phyloP scores from a whole-genome alignment of 2,888 invertebrate species.

The Cheilosia pagana region DNA sequence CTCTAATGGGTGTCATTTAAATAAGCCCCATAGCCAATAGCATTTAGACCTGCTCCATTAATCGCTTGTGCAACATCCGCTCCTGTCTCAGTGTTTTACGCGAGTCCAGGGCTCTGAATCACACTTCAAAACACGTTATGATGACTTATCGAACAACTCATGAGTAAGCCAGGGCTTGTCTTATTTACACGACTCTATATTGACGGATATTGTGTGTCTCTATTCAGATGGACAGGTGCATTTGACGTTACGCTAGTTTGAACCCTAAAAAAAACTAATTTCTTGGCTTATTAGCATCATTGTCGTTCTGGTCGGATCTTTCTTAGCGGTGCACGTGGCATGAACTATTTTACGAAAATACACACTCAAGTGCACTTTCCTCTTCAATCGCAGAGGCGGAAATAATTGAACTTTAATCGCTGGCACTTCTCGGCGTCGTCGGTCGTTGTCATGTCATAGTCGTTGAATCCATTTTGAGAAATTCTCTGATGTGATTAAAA shows the following conservation, averaged over 20 bases:
- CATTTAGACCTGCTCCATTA: slow-evolving; percentile 10
- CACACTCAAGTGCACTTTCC: slow-evolving; percentile 47
- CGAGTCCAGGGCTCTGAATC: background rate
- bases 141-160: background rate
- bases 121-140: background rate
- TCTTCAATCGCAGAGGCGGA: slow-evolving; percentile 57
- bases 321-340: slow-evolving; percentile 47
- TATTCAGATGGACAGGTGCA: slow-evolving; percentile 26
- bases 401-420: slow-evolving; percentile 70
- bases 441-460: slow-evolving; percentile 14
- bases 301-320: slow-evolving; percentile 31
- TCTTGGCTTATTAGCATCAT: slow-evolving; percentile 7
- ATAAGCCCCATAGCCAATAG: background rate
- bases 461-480: slow-evolving; percentile 41
- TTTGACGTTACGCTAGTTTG: background rate
- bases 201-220: background rate
- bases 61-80: slow-evolving; percentile 18
- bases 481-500: slow-evolving; percentile 51
- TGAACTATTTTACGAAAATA: slow-evolving; percentile 47
- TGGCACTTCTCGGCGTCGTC: slow-evolving; percentile 23
- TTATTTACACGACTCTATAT: slow-evolving; percentile 21
- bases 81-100: background rate
- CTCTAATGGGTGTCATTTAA: slow-evolving; percentile 24
- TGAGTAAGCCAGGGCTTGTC: background rate
- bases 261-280: background rate